Evolutionary conservation across 2,888 invertebrate genomes (phyloP), one percentile per base, ranked within the genome.

Genomic region (Rhagium mordax): DNA sequence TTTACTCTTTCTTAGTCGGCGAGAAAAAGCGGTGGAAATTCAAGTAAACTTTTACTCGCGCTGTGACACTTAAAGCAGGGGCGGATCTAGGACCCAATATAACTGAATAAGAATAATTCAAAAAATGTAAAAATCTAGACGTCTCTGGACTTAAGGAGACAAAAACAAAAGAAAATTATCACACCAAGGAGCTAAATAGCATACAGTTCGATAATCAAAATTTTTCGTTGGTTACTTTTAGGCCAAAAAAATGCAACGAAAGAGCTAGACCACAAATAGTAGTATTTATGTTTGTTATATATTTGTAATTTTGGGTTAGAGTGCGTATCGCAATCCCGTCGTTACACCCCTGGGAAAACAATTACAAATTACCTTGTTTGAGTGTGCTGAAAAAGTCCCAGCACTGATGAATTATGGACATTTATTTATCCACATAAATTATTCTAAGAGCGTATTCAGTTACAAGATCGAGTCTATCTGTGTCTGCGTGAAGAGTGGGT

Each of bases 381-480:
- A 41, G 13, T n/a, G 41, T 13, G 41, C 4, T 41, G 41, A 41
- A 41, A 41, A 15, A 41, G n/a, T n/a, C 41, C n/a, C 13, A 41
- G n/a, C 41, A 13, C 13, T n/a, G 41, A 41, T 41, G 41, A 41
- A 41, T n/a, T 41, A 41, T 41, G 41, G 41, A 41, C 41, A 4
- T 41, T 41, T n/a, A 41, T 41, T 41, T 41, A 41, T 41, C 41
- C 41, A 41, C 41, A 41, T 41, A 41, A 41, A 41, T 41, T 41
- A 41, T 41, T 41, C 41, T 41, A 41, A 41, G 41, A 41, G n/a
- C 41, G 41, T 41, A 41, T 41, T 59, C 49, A 47, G 62, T 20
- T 27, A 33, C 21, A 33, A 5, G 59, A 59, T 59, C 59, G 18
- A 57, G 15, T 15, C 55, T 57, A 13, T 21, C 55, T 27, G 27